phyloP scores from a whole-genome alignment of 92 coral and sea anemone genomes.

The Metridium senile region DNA sequence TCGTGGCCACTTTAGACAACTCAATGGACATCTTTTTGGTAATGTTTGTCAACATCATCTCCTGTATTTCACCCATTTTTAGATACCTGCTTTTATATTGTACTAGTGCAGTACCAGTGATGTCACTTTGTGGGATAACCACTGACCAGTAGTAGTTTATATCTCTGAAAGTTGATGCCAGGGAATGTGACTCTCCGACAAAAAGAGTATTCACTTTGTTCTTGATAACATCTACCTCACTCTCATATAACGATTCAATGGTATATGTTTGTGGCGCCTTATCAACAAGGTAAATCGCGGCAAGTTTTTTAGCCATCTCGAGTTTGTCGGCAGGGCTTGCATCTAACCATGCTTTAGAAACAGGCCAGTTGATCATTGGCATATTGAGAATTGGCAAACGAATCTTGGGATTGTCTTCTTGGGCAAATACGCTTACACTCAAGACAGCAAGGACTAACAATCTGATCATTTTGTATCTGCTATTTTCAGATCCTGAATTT shows the following conservation, averaged over 20 bases:
- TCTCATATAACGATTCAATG: slow-evolving; percentile 18
- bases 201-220: too few relatives aligned
- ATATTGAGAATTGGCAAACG: slow-evolving; percentile 34
- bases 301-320: slow-evolving; percentile 15
- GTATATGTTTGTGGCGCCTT: slow-evolving; percentile 3
- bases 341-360: background rate
- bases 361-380: slow-evolving; percentile 12
- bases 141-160: slow-evolving; percentile 42
- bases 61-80: slow-evolving; percentile 33
- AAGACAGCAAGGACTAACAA: background rate
- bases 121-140: slow-evolving; percentile 10
- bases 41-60: slow-evolving; percentile 35
- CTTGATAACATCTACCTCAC: too few relatives aligned
- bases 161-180: background rate
- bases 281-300: slow-evolving; percentile 21
- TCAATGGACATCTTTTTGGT: slow-evolving; percentile 42
- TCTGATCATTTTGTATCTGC: slow-evolving; percentile 5
- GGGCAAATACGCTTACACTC: background rate
- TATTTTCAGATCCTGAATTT: background rate
- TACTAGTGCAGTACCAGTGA: background rate
- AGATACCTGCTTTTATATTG: background rate
- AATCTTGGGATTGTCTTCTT: background rate
- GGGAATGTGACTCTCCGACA: background rate
- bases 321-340: background rate
- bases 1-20: slow-evolving; percentile 44